Evolutionary conservation across 1,140 invertebrate genomes (phyloP).

Genomic region (Drosophila orosa): DNA sequence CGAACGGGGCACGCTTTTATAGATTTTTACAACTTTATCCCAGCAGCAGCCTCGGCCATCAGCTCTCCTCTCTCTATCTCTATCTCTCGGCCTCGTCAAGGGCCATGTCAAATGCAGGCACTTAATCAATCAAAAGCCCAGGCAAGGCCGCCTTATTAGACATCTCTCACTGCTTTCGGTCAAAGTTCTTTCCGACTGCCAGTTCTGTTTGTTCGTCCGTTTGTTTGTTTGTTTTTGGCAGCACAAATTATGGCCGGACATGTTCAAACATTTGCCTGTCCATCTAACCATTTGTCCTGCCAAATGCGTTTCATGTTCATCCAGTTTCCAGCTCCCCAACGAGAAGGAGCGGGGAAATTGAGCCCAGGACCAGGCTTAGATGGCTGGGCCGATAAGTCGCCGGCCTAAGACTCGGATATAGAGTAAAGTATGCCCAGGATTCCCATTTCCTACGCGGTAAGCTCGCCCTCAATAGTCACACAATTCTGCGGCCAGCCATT

Average conservation of each 20-base stretch:
- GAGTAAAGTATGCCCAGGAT: slow-evolving; percentile 14
- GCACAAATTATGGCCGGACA: slow-evolving; percentile 72
- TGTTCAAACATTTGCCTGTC: slow-evolving; percentile 61
- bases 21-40: slow-evolving; percentile 74
- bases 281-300: slow-evolving; percentile 37
- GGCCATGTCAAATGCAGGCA: slow-evolving; percentile 72
- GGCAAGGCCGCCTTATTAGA: slow-evolving; percentile 42
- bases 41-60: slow-evolving; percentile 18
- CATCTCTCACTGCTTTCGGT: slow-evolving; percentile 36
- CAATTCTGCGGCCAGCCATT: slow-evolving; percentile 29
- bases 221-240: slow-evolving; percentile 69
- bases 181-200: slow-evolving; percentile 56
- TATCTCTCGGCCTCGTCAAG: slow-evolving; percentile 35
- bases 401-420: slow-evolving; percentile 24
- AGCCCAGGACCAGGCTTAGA: slow-evolving; percentile 15
- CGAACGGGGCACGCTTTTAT: slow-evolving; percentile 28
- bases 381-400: slow-evolving; percentile 22
- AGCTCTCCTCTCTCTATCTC: slow-evolving; percentile 1
- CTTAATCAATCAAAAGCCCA: slow-evolving; percentile 75
- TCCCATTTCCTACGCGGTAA: slow-evolving; percentile 17
- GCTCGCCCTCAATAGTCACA: slow-evolving; percentile 21
- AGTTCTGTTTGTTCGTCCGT: slow-evolving; percentile 10
- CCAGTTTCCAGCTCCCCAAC: slow-evolving; percentile 23
- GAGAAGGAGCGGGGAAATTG: slow-evolving; percentile 8
- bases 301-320: slow-evolving; percentile 28